Percentiles rank a stretch among this genome's conserved stretches.
Conservation (phyloP, 1,140 invertebrate genomes). For the Rhyzopertha dominica region DNA sequence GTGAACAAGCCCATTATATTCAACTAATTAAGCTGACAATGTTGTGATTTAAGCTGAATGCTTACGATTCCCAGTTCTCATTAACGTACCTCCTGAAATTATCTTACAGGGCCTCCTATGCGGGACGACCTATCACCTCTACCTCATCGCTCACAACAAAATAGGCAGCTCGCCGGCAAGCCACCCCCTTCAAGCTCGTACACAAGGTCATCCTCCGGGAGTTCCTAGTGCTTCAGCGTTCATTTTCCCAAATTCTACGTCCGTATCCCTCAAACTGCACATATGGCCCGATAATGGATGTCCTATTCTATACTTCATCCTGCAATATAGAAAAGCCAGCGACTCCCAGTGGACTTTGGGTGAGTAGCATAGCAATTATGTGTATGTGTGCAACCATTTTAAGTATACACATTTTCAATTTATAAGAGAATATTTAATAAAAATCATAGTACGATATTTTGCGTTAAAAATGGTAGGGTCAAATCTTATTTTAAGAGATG, state of each 20-base stretch:
- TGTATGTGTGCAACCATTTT: neutral
- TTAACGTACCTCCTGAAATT: neutral
- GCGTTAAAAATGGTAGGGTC: too few species aligned
- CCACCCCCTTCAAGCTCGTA: slow-evolving; percentile 61
- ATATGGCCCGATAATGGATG: slow-evolving; percentile 78
- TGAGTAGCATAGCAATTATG: slow-evolving; percentile 34
- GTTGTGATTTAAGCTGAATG: too few species aligned
- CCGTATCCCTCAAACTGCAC: slow-evolving; percentile 63
- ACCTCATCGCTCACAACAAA: slow-evolving; percentile 66
- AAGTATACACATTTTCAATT: too few species aligned
- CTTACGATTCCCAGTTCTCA: too few species aligned
- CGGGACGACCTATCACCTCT: slow-evolving; percentile 70
- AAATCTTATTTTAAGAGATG: too few species aligned
- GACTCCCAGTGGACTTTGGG: slow-evolving; percentile 57
- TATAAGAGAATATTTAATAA: too few species aligned
- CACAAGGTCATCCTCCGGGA: slow-evolving; percentile 67
- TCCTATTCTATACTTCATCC: slow-evolving; percentile 67
- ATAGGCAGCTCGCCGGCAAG: slow-evolving; percentile 67
- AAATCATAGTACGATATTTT: too few species aligned
- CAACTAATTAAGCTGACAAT: too few species aligned
- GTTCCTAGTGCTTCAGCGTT: slow-evolving; percentile 60
- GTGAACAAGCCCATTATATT: too few species aligned
- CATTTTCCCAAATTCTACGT: slow-evolving; percentile 65
- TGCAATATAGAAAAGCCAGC: slow-evolving; percentile 63
- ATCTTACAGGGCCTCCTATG: slow-evolving; percentile 56